Evolutionary conservation across 2,797 vertebrate genomes (phyloP), one percentile per base, ranked within the genome.

Genomic region (Acrossocheilus fasciatus): DNA sequence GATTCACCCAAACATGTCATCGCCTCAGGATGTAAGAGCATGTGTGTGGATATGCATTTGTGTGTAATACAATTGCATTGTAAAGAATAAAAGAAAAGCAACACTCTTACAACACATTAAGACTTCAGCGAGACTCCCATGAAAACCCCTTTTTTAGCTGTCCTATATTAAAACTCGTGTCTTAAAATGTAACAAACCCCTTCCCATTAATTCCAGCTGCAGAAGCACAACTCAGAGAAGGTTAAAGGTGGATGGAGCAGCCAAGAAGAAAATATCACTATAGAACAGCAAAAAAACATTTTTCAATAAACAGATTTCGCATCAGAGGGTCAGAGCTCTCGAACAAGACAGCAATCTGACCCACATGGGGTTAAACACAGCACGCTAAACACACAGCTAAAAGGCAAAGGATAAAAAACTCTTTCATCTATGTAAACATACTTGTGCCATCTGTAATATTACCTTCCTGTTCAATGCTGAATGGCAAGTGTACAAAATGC

Each of bases 31-130:
- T 79, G 20, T 76, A n/a, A n/a, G 78, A 81, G 76, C 54, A 10
- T 72, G 39, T 68, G 79, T 84, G 75, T 89, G 88, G 54, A 76
- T 86, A 88, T 89, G 85, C 88, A 84, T 90, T 82, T 89, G 86
- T 86, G 68, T 86, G 52, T 79, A 93, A 92, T 92, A 92, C 92
- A 57, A 91, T 88, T 86, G 91, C 88, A 85, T 91, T 89, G 82
- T 88, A 88, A 90, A 87, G 82, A 82, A 91, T 87, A 80, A 70
- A 83, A 84, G 84, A 88, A 90, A 66, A 88, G 89, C 80, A n/a
- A 74, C 76, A 64, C 80, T 62, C 77, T 87, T 87, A 77, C 76
- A 86, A 87, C 86, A 89, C 9, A 86, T 72, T 18, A 43, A 80
- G 26, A 87, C 39, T 54, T 69, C 20, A 89, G 77, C 81, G 26